Conservation (phyloP, 2,888 invertebrate genomes). For the Stramonita haemastoma region DNA sequence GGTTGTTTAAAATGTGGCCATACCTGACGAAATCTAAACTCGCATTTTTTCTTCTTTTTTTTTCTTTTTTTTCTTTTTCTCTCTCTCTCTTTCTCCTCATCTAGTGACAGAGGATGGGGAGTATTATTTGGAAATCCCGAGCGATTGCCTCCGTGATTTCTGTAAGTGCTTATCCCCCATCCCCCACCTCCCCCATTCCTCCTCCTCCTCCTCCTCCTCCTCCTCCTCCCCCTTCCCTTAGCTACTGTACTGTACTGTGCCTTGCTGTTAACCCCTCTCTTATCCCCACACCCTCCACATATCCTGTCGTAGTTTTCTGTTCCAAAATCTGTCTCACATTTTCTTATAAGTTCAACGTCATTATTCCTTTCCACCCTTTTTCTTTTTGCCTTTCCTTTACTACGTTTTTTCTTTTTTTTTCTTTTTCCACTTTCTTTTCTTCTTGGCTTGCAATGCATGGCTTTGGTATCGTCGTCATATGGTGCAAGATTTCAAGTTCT, state of each 20-base stretch:
- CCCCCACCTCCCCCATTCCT: background rate
- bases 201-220: background rate
- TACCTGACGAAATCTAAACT: background rate
- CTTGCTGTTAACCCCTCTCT: too few species aligned
- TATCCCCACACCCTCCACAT: too few species aligned
- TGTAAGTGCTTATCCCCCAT: slow-evolving; percentile 57
- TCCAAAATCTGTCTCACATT: too few species aligned
- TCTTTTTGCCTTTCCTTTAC: background rate
- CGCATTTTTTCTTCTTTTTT: slow-evolving; percentile 9
- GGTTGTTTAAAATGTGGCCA: background rate
- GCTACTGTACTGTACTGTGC: too few species aligned
- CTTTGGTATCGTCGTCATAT: too few species aligned
- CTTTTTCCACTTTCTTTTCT: background rate
- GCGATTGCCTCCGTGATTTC: slow-evolving; percentile 64
- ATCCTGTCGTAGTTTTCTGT: too few species aligned
- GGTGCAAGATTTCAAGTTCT: too few species aligned
- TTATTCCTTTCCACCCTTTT: too few species aligned
- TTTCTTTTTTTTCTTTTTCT: slow-evolving; percentile 61
- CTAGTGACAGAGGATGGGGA: slow-evolving; percentile 71
- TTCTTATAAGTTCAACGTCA: too few species aligned
- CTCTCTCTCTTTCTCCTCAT: slow-evolving; percentile 60
- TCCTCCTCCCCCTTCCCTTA: background rate
- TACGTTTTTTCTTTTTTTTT: background rate
- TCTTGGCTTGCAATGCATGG: background rate
- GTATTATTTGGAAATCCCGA: slow-evolving; percentile 68